Evolutionary conservation across 2,888 invertebrate species (phyloP).

Genomic region (Nysson spinosus): DNA sequence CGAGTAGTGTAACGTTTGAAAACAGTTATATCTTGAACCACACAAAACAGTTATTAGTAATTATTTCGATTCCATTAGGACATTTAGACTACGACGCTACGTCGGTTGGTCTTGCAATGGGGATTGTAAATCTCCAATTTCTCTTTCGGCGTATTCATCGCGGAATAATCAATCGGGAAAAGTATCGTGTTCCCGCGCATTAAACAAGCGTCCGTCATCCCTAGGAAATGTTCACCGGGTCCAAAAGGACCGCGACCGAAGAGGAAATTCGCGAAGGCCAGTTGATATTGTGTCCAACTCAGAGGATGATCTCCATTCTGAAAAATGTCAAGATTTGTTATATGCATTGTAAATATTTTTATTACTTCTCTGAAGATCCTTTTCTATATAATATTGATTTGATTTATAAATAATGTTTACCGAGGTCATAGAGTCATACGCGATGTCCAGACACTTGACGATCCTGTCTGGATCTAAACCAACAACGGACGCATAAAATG

Average conservation of each 20-base stretch:
- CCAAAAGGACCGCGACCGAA: slow-evolving; percentile 87
- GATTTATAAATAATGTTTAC: slow-evolving; percentile 77
- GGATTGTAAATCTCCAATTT: slow-evolving; percentile 85
- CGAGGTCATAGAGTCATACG: slow-evolving; percentile 86
- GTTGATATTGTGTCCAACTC: slow-evolving; percentile 83
- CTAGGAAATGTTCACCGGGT: slow-evolving; percentile 86
- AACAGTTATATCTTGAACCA: too few species aligned
- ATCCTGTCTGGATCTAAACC: slow-evolving; percentile 82
- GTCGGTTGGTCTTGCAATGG: slow-evolving; percentile 83
- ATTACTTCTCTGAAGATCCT: background rate
- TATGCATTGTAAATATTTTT: too few species aligned
- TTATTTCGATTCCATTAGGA: too few species aligned
- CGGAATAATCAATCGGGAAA: slow-evolving; percentile 88
- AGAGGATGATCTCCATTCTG: slow-evolving; percentile 85
- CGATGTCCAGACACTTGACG: slow-evolving; percentile 83
- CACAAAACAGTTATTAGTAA: too few species aligned
- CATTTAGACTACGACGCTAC: slow-evolving; percentile 83
- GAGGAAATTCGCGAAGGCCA: slow-evolving; percentile 87
- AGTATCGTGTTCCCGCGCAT: slow-evolving; percentile 69
- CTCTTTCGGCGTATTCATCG: slow-evolving; percentile 84
- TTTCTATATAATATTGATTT: background rate
- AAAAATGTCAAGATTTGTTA: slow-evolving; percentile 62
- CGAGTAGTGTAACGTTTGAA: too few species aligned
- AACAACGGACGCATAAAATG: slow-evolving; percentile 85
- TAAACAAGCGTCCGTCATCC: slow-evolving; percentile 70